These are phyloP conservation scores for Nycteola revayana DNA, from an alignment of 2,888 invertebrate genomes.

Conservation along the genomic window DNA sequence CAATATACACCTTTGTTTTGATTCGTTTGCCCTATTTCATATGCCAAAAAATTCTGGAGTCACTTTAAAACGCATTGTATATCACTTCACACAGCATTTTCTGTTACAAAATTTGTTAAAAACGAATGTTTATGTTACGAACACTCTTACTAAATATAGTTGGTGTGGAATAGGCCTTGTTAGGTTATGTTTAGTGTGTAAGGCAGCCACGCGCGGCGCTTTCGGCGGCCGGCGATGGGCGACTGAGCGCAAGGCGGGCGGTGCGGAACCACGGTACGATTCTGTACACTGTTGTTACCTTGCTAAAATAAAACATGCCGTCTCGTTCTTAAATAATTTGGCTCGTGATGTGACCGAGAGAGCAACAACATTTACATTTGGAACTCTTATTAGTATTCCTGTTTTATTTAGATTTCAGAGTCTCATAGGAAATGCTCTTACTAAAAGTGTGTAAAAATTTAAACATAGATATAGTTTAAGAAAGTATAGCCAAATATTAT, in stretches of 20 bases:
- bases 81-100: slow-evolving; percentile 25
- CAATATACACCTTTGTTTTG: slow-evolving; percentile 72
- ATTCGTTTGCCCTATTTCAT: slow-evolving; percentile 41
- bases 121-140: slow-evolving; percentile 14
- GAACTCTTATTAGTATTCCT: background rate
- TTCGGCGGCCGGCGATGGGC: slow-evolving; percentile 58
- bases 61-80: slow-evolving; percentile 17
- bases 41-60: slow-evolving; percentile 35
- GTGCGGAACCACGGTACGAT: slow-evolving; percentile 17
- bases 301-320: slow-evolving; percentile 31
- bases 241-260: slow-evolving; percentile 70
- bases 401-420: too few relatives aligned
- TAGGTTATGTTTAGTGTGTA: slow-evolving; percentile 67
- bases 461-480: too few relatives aligned
- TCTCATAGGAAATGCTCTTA: too few relatives aligned
- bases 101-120: slow-evolving; percentile 12
- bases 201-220: slow-evolving; percentile 63
- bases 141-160: slow-evolving; percentile 22
- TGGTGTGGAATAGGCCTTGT: slow-evolving; percentile 40
- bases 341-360: slow-evolving; percentile 17
- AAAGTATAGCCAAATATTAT: too few relatives aligned
- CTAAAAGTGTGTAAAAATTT: too few relatives aligned
- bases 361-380: slow-evolving; percentile 15
- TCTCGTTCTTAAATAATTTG: slow-evolving; percentile 31
- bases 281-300: slow-evolving; percentile 10